A percentile compares a stretch with the other conserved stretches of the same genome.
phyloP scores from a whole-genome alignment of 2,888 invertebrate genomes.

The Chymomyza procnemis region DNA sequence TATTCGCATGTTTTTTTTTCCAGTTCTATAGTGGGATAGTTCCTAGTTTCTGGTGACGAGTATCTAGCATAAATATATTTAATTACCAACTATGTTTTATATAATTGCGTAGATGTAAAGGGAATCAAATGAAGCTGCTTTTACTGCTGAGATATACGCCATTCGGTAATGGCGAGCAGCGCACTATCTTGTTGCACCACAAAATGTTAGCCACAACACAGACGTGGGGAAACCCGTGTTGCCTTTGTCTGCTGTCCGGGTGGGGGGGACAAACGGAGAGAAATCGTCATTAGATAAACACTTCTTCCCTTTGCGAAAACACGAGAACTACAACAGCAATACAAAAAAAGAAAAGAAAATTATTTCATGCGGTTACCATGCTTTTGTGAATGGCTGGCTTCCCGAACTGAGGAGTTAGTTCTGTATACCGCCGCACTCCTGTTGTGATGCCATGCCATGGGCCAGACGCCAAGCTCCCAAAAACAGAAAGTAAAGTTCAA shows the following conservation, averaged over 20 bases:
- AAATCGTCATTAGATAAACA: conserved; percentile 5
- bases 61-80: not conserved
- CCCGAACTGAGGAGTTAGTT: not conserved
- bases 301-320: not conserved
- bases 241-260: not conserved
- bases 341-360: not conserved
- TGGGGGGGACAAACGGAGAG: not conserved
- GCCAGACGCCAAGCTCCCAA: not conserved
- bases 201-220: conserved; percentile 1
- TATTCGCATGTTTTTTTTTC: too few species aligned
- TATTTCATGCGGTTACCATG: conserved; percentile 1
- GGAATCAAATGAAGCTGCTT: not conserved
- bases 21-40: too few species aligned
- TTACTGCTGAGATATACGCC: too few species aligned
- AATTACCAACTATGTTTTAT: not conserved
- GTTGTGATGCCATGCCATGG: not conserved
- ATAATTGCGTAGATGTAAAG: not conserved
- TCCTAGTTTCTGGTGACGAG: too few species aligned
- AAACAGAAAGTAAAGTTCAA: not conserved
- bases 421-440: not conserved
- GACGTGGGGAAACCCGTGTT: not conserved
- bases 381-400: not conserved
- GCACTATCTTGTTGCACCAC: not conserved
- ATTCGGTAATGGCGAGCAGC: not conserved
- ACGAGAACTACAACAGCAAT: not conserved